These are phyloP conservation scores for Leptinotarsa lineolata DNA, from an alignment of 1,140 invertebrate species.

Conservation along the genomic window DNA sequence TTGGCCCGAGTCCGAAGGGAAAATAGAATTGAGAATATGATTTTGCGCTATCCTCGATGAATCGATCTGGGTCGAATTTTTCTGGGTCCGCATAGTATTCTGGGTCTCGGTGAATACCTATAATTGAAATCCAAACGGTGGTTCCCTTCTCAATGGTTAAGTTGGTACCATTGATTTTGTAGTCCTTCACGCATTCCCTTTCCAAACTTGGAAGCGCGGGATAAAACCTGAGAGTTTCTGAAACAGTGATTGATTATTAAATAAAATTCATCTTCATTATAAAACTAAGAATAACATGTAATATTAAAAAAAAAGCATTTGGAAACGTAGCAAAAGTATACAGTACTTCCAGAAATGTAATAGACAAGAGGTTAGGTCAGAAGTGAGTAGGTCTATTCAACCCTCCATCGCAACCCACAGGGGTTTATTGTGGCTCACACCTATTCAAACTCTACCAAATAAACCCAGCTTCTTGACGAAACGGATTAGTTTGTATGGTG, in stretches of 20 bases:
- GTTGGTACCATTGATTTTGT: conserved; percentile 61
- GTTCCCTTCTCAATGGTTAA: conserved; percentile 65
- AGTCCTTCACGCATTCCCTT: conserved; percentile 62
- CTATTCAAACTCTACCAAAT: no score
- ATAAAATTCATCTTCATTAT: no score
- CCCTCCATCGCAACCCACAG: no score
- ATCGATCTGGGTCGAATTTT: conserved; percentile 67
- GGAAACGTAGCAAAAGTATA: no score
- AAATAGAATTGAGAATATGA: conserved; percentile 55
- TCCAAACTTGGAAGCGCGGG: conserved; percentile 64
- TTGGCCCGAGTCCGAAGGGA: conserved; percentile 64
- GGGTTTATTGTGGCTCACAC: no score
- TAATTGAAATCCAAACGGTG: conserved; percentile 63
- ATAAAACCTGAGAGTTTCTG: conserved; percentile 69
- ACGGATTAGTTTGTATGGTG: no score
- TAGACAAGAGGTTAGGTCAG: no score
- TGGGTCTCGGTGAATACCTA: conserved; percentile 66
- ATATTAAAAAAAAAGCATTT: no score
- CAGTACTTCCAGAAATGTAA: no score
- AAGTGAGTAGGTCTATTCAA: no score
- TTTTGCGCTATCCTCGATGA: conserved; percentile 53
- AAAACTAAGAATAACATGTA: no score
- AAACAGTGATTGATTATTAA: conserved; percentile 28
- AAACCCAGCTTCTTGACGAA: no score
- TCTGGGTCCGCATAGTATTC: conserved; percentile 63